A percentile compares a stretch with the other conserved stretches of the same genome.
phyloP scores from a whole-genome alignment of 2,888 invertebrate genomes.

The Asteroscopus sphinx region DNA sequence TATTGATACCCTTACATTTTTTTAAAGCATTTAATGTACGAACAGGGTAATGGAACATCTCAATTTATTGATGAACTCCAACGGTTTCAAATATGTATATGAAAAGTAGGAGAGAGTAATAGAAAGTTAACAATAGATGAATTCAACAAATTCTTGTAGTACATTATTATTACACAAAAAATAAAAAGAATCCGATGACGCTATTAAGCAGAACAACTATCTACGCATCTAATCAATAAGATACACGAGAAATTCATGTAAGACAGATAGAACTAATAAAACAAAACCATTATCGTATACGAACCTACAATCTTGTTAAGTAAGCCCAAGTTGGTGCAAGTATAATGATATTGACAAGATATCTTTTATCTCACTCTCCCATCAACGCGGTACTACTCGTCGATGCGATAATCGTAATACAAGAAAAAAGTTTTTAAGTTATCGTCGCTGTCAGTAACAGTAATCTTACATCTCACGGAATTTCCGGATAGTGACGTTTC shows the following conservation, averaged over 20 bases:
- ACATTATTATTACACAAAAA: slow-evolving; percentile 39
- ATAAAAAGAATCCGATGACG: slow-evolving; percentile 40
- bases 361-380: slow-evolving; percentile 77
- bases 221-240: slow-evolving; percentile 61
- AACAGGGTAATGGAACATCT: slow-evolving; percentile 15
- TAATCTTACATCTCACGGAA: slow-evolving; percentile 82
- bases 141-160: slow-evolving; percentile 10
- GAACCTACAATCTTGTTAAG: slow-evolving; percentile 83
- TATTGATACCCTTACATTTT: slow-evolving; percentile 29
- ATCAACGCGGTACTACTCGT: slow-evolving; percentile 70
- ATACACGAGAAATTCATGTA: slow-evolving; percentile 70
- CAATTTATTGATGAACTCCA: slow-evolving; percentile 18
- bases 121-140: slow-evolving; percentile 23
- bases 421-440: slow-evolving; percentile 81
- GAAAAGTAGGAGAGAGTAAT: neutral
- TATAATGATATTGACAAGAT: slow-evolving; percentile 84
- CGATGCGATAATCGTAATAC: slow-evolving; percentile 77
- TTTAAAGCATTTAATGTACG: slow-evolving; percentile 31
- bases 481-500: slow-evolving; percentile 76
- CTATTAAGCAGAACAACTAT: slow-evolving; percentile 47
- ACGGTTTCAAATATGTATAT: neutral
- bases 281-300: slow-evolving; percentile 79
- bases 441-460: slow-evolving; percentile 77
- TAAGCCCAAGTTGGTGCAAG: slow-evolving; percentile 74
- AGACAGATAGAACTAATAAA: slow-evolving; percentile 74